Base-by-base conservation (phyloP, 2,113 vertebrate species). In the Sitta europaea region DNA sequence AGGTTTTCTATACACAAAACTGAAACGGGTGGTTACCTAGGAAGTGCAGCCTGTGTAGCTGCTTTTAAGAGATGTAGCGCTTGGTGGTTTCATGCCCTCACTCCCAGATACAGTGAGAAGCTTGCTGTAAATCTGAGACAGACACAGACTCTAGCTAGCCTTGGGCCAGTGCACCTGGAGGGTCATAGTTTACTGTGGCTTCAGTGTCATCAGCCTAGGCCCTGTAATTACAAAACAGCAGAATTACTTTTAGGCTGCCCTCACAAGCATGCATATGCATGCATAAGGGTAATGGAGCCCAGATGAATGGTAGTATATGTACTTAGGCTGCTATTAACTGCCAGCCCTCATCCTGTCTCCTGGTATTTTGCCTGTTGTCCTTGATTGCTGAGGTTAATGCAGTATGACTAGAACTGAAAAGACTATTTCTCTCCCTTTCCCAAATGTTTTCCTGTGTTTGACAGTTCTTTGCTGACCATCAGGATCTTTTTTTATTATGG, bases 311-410 rank as follows among this genome's bases (percentile, higher is more conserved):
- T 66, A 4, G n/a, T 21, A 35, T 45, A 19, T 42, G 57, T 57
- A 15, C 71, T 72, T 78, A 75, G 40, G 74, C 71, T 85, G 80
- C 87, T 82, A 62, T 97, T 96, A 90, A 38, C 67, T 96, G 68
- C 27, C 53, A 91, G 87, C 88, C 93, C 85, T 92, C 85, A 90
- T 93, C 82, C 93, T 96, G 90, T 90, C 90, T 92, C 70, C 54
- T 91, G 92, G 50, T 94, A 57, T 91, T 92, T 92, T 86, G 58
- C 57, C 23, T 78, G 29, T 73, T 76, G 77, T 73, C 42, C 68
- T 84, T 90, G 88, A 78, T 88, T 87, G 94, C 78, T 76, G 62
- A 68, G 55, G 43, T 66, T 87, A 96, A 86, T 53, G 75, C 45
- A 47, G 75, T 92, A 65, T 96, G 92, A 92, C 88, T 81, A 48